Evolutionary conservation across 2,797 vertebrate genomes (phyloP), one percentile per base, ranked within the genome.

Genomic region (Coranthus polyacanthus): DNA sequence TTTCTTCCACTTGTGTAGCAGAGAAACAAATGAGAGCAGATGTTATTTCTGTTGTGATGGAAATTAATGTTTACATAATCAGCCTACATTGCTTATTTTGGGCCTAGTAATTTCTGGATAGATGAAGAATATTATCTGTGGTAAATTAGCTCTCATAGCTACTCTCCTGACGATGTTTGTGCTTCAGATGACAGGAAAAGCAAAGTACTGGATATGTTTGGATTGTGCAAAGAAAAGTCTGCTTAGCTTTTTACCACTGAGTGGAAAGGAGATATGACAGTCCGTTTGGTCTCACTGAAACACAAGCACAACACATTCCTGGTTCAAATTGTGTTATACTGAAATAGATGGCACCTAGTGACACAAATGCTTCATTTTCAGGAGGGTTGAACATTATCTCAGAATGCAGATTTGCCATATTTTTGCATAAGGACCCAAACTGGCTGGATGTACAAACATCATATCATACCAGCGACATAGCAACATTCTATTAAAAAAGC

Each of bases 401-500:
- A 59, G 52, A n/a, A 36, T 29, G 24, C 9, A 8, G 13, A 49
- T 64, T 44, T 37, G n/a, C 22, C 29, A 4, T 42, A 7, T 9
- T 29, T 52, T 39, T 57, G n/a, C 8, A 53, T 29, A 32, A 22
- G 1, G 1, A 57, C 42, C 53, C 45, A 53, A 18, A 56, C 37
- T 61, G 49, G 38, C 38, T 39, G 15, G 13, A 17, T 7, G 37
- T 16, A 37, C 21, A 8, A 13, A 49, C 32, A 22, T 58, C 11
- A 20, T 15, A 68, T 70, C 39, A 53, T 39, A 43, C 44, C 32
- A 38, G 32, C 13, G 13, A 49, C 24, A 26, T 7, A 1, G 26
- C 22, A 76, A 47, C 13, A 65, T 52, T 66, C 38, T 16, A 15
- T 36, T 56, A 26, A 62, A 69, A 56, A 70, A 59, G 36, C 17